Percentiles rank a stretch among this genome's conserved stretches.
Conservation (phyloP, 2,888 invertebrate genomes). For the Mesoligia furuncula region DNA sequence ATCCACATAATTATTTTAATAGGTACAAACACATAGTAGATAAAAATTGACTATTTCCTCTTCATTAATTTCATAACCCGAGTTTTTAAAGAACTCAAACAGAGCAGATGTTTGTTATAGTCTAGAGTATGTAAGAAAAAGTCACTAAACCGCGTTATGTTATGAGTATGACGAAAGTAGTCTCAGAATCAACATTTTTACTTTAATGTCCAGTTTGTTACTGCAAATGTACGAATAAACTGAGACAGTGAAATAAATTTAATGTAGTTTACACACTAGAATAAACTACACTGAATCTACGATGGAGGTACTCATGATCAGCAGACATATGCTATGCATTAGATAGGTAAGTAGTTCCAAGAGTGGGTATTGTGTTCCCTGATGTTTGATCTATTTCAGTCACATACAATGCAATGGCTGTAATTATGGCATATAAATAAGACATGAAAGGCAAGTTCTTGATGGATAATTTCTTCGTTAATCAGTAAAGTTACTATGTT, state of each 20-base stretch:
- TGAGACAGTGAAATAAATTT: background rate
- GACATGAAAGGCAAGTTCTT: background rate
- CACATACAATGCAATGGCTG: conserved; percentile 12
- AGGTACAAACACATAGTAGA: too few species aligned
- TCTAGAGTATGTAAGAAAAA: background rate
- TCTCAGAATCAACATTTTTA: background rate
- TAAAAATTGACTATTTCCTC: background rate
- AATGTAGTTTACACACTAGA: background rate
- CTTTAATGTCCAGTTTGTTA: background rate
- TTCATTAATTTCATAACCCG: background rate
- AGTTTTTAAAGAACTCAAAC: background rate
- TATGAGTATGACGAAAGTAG: background rate
- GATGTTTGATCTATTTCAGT: conserved; percentile 32
- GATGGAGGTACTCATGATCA: background rate
- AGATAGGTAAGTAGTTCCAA: background rate
- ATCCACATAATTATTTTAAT: background rate
- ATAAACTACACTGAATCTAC: background rate
- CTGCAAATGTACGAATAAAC: background rate
- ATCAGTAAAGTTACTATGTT: background rate
- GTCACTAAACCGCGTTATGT: background rate
- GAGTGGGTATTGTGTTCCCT: conserved; percentile 5
- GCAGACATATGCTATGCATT: conserved; percentile 10
- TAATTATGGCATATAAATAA: background rate
- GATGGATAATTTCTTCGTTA: background rate
- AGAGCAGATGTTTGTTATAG: background rate